These are phyloP conservation scores for Megathymus violae DNA, from an alignment of 1,140 invertebrate species.

Conservation along the genomic window DNA sequence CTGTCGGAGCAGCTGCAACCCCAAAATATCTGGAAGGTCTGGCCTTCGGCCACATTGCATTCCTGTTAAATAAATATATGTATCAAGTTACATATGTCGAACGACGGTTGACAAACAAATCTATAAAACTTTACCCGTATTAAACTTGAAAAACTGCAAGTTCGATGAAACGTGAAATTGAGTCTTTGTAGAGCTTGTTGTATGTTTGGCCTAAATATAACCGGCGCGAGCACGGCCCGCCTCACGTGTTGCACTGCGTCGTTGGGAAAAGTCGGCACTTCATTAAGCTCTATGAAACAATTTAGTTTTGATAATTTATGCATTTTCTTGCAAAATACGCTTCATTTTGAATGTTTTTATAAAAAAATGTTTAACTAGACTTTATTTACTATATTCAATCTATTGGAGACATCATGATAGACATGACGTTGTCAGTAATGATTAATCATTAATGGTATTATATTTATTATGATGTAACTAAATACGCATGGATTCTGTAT, in stretches of 20 bases:
- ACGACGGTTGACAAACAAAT: neutral
- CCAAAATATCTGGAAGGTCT: conserved; percentile 72
- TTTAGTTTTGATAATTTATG: conserved; percentile 61
- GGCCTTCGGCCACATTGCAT: conserved; percentile 62
- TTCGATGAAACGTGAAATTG: conserved; percentile 70
- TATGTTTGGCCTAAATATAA: conserved; percentile 58
- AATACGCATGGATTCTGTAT: too few species aligned
- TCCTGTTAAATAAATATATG: conserved; percentile 50
- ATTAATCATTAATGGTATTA: too few species aligned
- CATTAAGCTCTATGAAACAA: conserved; percentile 56
- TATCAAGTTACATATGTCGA: neutral
- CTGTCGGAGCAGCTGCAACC: conserved; percentile 61
- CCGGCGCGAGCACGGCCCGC: conserved; percentile 54
- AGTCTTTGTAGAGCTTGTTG: conserved; percentile 59
- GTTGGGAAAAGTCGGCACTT: conserved; percentile 50
- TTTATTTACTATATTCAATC: conserved; percentile 1
- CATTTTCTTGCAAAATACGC: conserved; percentile 57
- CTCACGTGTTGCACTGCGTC: conserved; percentile 64
- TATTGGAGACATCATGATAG: conserved; percentile 41
- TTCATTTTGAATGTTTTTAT: conserved; percentile 45
- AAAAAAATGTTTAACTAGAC: neutral
- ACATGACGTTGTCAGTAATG: conserved; percentile 25
- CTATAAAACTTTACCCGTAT: conserved; percentile 42
- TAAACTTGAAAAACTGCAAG: conserved; percentile 61
- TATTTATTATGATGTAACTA: too few species aligned